Base-by-base conservation (phyloP, 1,140 invertebrate genomes). In the Tigriopus japonicus region DNA sequence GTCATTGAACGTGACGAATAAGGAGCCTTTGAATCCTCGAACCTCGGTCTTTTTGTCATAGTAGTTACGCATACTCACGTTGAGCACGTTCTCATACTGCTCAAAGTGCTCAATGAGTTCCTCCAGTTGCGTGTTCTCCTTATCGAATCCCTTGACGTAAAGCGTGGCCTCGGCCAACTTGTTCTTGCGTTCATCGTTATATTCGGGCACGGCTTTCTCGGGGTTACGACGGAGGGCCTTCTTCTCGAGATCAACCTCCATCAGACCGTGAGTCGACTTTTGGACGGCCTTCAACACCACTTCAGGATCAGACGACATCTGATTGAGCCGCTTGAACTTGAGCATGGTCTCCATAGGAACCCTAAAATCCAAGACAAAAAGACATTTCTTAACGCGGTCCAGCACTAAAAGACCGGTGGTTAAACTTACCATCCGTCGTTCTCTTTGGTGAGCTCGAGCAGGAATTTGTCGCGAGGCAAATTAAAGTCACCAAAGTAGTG, bases 61-160 rank as follows among this genome's bases (percentile, higher is more conserved):
- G 64, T 83, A 85, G 59, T 76, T 78, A 63, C 85, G 77, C 78
- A 85, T 83, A 65, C 77, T 42, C 45, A 93, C 74, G 68, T 84
- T 84, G 52, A 88, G 83, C 28, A 85, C 76, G 52, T 79, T 75
- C 14, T 83, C 81, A 72, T 76, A 81, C 21, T 75, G 69, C 55
- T 77, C 77, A 64, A 91, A 83, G 71, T 80, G 91, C 52, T 78
- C 76, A 40, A 86, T 74, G 3, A 93, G 69, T 1, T 81, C 76
- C 66, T 85, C 80, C 13, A 95, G 75, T 9, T 73, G 75, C 0
- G 65, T 63, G 0, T 73, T 71, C 15, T 83, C 80, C 55, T 77
- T 69, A 1, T 86, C 82, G 68, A 95, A 94, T 49, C 87, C 87
- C 78, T 94, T 94, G 21, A 81, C 77, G 72, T 95, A 95, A 23